These are phyloP conservation scores for Penaeus vannamei DNA, from an alignment of 1,140 invertebrate genomes.

Conservation along the genomic window DNA sequence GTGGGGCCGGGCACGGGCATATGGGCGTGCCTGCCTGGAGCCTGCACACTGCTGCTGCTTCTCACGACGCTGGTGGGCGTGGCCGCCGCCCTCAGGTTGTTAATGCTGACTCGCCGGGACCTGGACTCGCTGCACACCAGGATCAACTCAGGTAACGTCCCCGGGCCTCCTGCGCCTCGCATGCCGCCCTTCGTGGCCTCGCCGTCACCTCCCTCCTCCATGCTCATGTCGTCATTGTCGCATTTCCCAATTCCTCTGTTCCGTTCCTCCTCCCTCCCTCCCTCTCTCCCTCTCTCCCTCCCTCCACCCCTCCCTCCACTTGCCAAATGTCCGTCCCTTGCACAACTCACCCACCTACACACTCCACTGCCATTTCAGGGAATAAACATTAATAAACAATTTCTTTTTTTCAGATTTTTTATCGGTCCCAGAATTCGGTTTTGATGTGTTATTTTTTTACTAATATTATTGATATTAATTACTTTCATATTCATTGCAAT, in stretches of 20 bases:
- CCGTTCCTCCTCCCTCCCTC: neutral
- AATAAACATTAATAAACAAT: no score
- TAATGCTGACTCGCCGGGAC: slow-evolving; percentile 63
- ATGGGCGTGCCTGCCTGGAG: slow-evolving; percentile 62
- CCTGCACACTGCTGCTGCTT: slow-evolving; percentile 60
- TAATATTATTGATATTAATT: no score
- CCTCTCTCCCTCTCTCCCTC: neutral
- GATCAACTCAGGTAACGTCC: slow-evolving; percentile 60
- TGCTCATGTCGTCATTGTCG: neutral
- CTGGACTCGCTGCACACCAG: slow-evolving; percentile 59
- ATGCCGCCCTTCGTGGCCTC: neutral
- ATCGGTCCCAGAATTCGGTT: no score
- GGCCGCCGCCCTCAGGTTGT: slow-evolving; percentile 61
- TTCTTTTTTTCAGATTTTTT: no score
- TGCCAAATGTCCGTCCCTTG: neutral
- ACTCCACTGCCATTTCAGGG: neutral
- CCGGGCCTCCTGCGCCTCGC: neutral
- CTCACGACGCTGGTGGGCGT: slow-evolving; percentile 63
- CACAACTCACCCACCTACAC: neutral
- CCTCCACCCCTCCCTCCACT: neutral
- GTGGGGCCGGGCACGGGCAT: slow-evolving; percentile 24
- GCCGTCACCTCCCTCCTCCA: neutral
- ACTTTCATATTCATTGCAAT: no score
- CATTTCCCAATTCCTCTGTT: neutral
- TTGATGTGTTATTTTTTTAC: no score